Evolutionary conservation across 2,797 vertebrate species (phyloP).

Genomic region (Geotria australis): DNA sequence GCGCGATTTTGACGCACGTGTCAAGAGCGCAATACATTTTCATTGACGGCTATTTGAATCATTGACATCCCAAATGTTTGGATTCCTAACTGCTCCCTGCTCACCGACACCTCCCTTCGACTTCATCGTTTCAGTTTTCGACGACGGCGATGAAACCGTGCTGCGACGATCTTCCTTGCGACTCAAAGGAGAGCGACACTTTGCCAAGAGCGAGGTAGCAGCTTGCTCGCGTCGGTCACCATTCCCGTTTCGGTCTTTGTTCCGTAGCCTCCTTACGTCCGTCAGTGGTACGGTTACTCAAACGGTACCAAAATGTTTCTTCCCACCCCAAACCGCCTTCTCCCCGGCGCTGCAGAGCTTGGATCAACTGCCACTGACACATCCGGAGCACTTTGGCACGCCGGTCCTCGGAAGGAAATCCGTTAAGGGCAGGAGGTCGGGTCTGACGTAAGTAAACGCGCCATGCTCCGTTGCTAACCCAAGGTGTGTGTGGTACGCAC

Average conservation of each 20-base stretch:
- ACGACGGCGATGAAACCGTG: constrained; percentile 38
- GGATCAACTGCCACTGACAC: constrained; percentile 33
- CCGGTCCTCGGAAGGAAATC: constrained; percentile 37
- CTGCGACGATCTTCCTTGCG: constrained; percentile 34
- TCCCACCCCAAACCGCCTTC: not conserved
- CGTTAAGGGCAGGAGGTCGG: constrained; percentile 24
- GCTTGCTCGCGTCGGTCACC: not conserved
- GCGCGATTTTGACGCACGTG: no score
- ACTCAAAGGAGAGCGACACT: constrained; percentile 37
- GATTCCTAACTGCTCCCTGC: no score
- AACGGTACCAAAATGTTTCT: not conserved
- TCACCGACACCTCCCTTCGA: no score
- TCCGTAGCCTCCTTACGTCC: no score
- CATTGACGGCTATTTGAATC: no score
- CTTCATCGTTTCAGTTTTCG: constrained; percentile 16
- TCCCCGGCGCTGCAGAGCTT: constrained; percentile 14
- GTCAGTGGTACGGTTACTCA: not conserved
- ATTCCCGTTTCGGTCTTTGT: not conserved
- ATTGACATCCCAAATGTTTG: no score
- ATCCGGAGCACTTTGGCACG: constrained; percentile 37
- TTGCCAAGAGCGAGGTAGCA: constrained; percentile 34
- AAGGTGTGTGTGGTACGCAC: no score
- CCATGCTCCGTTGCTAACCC: not conserved
- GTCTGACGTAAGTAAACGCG: constrained; percentile 10
- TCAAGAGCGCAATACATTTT: no score